phyloP scores from a whole-genome alignment of 2,797 vertebrate genomes.

The Pseudomugil gertrudae region DNA sequence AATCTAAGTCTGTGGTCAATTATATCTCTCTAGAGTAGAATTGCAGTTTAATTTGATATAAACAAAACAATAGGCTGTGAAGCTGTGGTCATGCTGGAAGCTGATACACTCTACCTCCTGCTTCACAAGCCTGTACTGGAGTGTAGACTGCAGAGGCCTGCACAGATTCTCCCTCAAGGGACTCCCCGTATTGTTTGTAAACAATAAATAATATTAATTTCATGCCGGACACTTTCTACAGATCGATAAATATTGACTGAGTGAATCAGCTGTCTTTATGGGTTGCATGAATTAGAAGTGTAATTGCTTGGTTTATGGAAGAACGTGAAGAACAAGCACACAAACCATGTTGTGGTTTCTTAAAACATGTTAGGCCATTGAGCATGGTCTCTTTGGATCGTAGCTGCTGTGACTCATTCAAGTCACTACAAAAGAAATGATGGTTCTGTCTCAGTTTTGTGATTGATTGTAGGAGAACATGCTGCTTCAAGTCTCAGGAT shows the following conservation, averaged over 20 bases:
- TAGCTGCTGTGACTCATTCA: constrained; percentile 62
- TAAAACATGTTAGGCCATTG: constrained; percentile 50
- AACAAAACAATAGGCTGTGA: constrained; percentile 82
- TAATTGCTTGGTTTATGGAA: constrained; percentile 66
- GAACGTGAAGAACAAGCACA: constrained; percentile 37
- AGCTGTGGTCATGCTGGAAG: constrained; percentile 80
- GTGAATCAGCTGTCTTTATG: constrained; percentile 72
- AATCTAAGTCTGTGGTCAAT: constrained; percentile 83
- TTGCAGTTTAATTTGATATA: constrained; percentile 84
- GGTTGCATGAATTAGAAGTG: constrained; percentile 43
- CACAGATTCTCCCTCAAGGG: constrained; percentile 63
- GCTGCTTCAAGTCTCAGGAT: constrained; percentile 70
- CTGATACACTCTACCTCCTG: constrained; percentile 71
- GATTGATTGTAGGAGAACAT: constrained; percentile 69
- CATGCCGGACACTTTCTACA: constrained; percentile 68
- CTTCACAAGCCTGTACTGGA: constrained; percentile 59
- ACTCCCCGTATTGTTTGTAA: constrained; percentile 69
- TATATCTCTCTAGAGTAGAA: constrained; percentile 78
- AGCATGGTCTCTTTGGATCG: constrained; percentile 39
- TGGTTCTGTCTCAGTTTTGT: constrained; percentile 52
- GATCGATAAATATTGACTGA: constrained; percentile 73
- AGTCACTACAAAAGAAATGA: constrained; percentile 53
- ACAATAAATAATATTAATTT: constrained; percentile 84
- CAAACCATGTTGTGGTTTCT: constrained; percentile 53
- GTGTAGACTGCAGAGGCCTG: constrained; percentile 53